These are phyloP conservation scores for Himalopsyche tibetana DNA, from an alignment of 2,888 invertebrate genomes.

Conservation along the genomic window DNA sequence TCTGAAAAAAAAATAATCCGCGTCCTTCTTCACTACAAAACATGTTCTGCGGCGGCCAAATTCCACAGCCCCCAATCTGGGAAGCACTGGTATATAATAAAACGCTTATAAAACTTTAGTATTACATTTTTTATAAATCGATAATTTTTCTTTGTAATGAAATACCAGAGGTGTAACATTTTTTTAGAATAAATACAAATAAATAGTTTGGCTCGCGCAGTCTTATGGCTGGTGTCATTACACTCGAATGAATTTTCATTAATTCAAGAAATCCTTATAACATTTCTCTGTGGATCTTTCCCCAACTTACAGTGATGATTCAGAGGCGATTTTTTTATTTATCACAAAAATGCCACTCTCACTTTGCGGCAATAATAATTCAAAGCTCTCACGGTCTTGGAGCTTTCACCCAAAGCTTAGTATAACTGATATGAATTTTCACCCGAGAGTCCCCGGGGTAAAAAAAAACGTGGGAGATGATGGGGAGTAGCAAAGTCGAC, in stretches of 20 bases:
- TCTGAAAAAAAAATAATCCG: too few species aligned
- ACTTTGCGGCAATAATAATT: conserved; percentile 38
- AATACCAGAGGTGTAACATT: too few species aligned
- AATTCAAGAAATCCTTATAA: conserved; percentile 8
- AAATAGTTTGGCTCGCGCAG: too few species aligned
- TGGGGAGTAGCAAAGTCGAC: conserved; percentile 27
- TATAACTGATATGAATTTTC: conserved; percentile 43
- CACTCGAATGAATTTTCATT: not conserved
- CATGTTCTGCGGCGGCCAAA: too few species aligned
- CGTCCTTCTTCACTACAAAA: too few species aligned
- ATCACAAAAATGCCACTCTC: conserved; percentile 34
- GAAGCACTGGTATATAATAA: too few species aligned
- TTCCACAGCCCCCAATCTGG: too few species aligned
- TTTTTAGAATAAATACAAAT: too few species aligned
- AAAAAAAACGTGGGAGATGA: not conserved
- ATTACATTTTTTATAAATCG: too few species aligned
- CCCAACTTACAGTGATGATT: conserved; percentile 18
- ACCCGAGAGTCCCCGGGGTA: conserved; percentile 8
- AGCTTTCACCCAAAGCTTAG: conserved; percentile 40
- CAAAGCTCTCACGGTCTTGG: conserved; percentile 43
- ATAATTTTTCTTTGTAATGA: too few species aligned
- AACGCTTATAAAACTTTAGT: too few species aligned
- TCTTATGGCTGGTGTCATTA: not conserved
- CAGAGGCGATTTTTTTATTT: conserved; percentile 35
- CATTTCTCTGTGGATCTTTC: not conserved